These are phyloP conservation scores for Incurvaria masculella DNA, from an alignment of 2,888 invertebrate genomes.

Conservation along the genomic window DNA sequence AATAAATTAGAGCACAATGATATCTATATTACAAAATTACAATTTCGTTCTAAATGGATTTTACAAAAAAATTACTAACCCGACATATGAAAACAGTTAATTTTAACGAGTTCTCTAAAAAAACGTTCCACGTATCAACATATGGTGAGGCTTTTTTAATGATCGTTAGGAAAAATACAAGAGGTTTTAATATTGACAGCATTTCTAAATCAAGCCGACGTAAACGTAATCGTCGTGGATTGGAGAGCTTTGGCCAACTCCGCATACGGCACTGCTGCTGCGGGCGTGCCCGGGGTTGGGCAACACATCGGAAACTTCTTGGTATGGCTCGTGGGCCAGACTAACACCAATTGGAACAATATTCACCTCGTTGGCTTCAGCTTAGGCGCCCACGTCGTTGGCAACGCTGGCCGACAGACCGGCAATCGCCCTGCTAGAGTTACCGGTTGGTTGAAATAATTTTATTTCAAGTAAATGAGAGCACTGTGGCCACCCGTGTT, in stretches of 20 bases:
- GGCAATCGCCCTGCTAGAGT: conserved; percentile 26
- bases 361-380: conserved; percentile 39
- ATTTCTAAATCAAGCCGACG: conserved; percentile 22
- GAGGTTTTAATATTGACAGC: too few relatives aligned
- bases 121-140: too few relatives aligned
- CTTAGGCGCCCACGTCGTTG: too few relatives aligned
- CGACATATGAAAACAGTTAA: too few relatives aligned
- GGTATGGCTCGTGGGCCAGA: conserved; percentile 29
- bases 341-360: conserved; percentile 34
- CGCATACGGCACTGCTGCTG: conserved; percentile 22
- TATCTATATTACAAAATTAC: too few relatives aligned
- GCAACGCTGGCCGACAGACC: conserved; percentile 30
- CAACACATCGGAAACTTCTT: conserved; percentile 32
- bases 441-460: conserved; percentile 30
- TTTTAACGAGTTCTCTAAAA: too few relatives aligned
- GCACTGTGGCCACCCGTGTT: neutral
- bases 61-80: too few relatives aligned
- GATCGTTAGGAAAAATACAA: too few relatives aligned
- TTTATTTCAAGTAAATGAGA: too few relatives aligned
- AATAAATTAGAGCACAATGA: too few relatives aligned
- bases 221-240: conserved; percentile 31
- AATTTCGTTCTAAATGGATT: too few relatives aligned
- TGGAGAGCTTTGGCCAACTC: conserved; percentile 28
- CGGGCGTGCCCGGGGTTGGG: conserved; percentile 29
- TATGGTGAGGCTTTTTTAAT: too few relatives aligned